Conservation (phyloP, 2,113 vertebrate genomes). For the Xenopus tropicalis region UCB_Xtro_10.0 CM004443.2:136844501-136845000, state of each 20-base stretch:
- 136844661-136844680: conserved; percentile 20
- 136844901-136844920: conserved; percentile 18
- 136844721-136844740: conserved; percentile 26
- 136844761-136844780: conserved; percentile 34
- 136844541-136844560: no score
- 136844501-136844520: no score
- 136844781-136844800: conserved; percentile 33
- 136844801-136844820: conserved; percentile 22
- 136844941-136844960: no score
- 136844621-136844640: background rate
- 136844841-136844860: conserved; percentile 12
- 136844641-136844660: conserved; percentile 19
- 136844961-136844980: no score
- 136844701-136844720: conserved; percentile 22
- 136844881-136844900: conserved; percentile 27
- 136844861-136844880: conserved; percentile 29
- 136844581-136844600: no score
- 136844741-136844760: conserved; percentile 32
- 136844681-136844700: conserved; percentile 13
- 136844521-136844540: no score
- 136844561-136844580: no score
- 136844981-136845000: no score
- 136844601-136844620: no score
- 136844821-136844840: conserved; percentile 28
- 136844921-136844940: no score